phyloP scores from a whole-genome alignment of 2,797 vertebrate genomes.

The Acanthornis magna region DNA sequence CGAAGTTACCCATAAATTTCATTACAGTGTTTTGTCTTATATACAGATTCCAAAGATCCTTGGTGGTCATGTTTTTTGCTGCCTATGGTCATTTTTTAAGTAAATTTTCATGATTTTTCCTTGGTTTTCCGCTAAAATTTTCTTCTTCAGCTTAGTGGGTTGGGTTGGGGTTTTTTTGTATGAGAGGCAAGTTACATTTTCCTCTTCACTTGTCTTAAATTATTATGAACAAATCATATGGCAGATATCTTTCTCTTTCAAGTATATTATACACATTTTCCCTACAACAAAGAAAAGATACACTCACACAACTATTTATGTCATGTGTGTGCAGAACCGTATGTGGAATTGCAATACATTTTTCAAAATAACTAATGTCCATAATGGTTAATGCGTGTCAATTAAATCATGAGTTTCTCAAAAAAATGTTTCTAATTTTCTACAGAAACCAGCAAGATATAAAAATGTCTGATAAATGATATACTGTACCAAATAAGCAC shows the following conservation, averaged over 20 bases:
- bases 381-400: background rate
- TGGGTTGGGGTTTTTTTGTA: background rate
- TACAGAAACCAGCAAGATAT: background rate
- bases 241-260: background rate
- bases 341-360: background rate
- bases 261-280: background rate
- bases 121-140: background rate
- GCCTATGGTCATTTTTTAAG: accelerated
- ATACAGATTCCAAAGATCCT: background rate
- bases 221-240: background rate
- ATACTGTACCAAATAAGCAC: background rate
- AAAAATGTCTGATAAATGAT: background rate
- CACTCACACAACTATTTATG: background rate
- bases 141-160: background rate
- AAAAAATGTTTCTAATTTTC: background rate
- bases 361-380: background rate
- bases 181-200: background rate
- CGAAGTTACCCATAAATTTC: background rate
- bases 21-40: background rate
- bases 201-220: background rate
- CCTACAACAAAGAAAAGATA: background rate
- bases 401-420: background rate
- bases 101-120: background rate
- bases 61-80: background rate
- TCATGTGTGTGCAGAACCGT: accelerated